Conservation (phyloP, 2,113 vertebrate species). For the Xiphophorus hellerii region DNA sequence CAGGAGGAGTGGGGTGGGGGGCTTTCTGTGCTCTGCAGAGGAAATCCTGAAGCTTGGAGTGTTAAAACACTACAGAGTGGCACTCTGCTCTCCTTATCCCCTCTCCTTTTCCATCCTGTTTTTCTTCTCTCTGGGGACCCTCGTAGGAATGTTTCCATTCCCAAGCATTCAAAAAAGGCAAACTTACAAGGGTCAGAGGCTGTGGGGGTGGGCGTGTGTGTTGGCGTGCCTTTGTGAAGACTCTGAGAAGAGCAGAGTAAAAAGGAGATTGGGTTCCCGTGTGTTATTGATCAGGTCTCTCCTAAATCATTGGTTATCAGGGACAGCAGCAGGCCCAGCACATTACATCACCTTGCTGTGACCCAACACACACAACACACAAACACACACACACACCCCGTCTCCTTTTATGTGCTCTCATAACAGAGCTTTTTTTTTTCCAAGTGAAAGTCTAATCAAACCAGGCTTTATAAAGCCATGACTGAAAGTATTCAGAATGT, state of each 20-base stretch:
- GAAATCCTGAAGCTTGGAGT: not conserved
- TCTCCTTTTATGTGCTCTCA: conserved; percentile 5
- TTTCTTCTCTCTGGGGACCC: conserved; percentile 53
- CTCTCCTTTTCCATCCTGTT: conserved; percentile 20
- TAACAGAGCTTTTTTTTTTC: conserved; percentile 23
- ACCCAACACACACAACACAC: conserved; percentile 1
- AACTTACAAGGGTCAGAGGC: conserved; percentile 59
- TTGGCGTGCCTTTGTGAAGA: conserved; percentile 3
- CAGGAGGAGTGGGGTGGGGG: too few species aligned
- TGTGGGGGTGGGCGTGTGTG: conserved; percentile 22
- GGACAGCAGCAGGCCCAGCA: conserved; percentile 37
- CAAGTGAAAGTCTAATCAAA: conserved; percentile 32
- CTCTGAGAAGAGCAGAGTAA: conserved; percentile 7
- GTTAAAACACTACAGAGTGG: conserved; percentile 10
- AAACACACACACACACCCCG: not conserved
- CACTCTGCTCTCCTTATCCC: conserved; percentile 5
- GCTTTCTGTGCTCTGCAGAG: not conserved
- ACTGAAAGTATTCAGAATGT: conserved; percentile 6
- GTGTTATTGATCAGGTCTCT: conserved; percentile 55
- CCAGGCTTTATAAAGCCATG: conserved; percentile 9
- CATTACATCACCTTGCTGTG: conserved; percentile 42
- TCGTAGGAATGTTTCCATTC: conserved; percentile 77
- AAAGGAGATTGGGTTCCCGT: not conserved
- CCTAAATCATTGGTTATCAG: conserved; percentile 66
- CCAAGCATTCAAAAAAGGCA: conserved; percentile 61